Evolutionary conservation across 2,113 vertebrate species (phyloP).

Genomic region (Clinocottus analis): DNA sequence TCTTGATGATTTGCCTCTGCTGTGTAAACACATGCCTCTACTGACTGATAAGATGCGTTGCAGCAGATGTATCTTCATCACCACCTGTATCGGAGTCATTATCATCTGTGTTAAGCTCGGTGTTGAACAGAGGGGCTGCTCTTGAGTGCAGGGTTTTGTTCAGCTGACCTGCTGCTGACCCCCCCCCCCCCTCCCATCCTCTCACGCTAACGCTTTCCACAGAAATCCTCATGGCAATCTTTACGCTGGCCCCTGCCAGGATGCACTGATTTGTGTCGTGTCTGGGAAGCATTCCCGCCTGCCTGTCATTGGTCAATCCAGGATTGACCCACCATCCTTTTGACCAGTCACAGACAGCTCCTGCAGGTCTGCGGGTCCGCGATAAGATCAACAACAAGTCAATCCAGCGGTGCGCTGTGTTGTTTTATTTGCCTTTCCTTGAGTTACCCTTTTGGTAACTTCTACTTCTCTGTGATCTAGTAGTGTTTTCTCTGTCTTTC

Average conservation of each 20-base stretch:
- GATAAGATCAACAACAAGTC: constrained; percentile 13
- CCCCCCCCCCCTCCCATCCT: neutral
- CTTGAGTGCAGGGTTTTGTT: constrained; percentile 19
- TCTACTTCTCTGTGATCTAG: constrained; percentile 18
- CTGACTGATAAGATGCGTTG: neutral
- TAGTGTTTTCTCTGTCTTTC: constrained; percentile 24
- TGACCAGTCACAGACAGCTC: constrained; percentile 23
- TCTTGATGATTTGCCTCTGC: neutral
- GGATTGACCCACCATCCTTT: constrained; percentile 33
- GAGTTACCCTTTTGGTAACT: neutral
- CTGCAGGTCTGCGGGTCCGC: neutral
- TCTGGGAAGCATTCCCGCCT: constrained; percentile 40
- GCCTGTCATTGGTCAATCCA: constrained; percentile 54
- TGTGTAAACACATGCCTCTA: neutral
- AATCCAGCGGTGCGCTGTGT: neutral
- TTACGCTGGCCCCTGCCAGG: constrained; percentile 30
- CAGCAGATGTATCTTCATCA: constrained; percentile 10
- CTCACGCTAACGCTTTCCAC: constrained; percentile 26
- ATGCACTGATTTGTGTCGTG: constrained; percentile 45
- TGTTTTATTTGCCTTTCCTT: constrained; percentile 36
- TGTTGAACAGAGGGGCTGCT: constrained; percentile 27
- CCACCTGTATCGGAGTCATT: neutral
- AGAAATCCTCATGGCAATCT: constrained; percentile 48
- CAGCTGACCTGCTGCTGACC: constrained; percentile 61
- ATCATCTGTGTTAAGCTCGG: neutral